phyloP scores from a whole-genome alignment of 1,140 invertebrate genomes.

The Venustaconcha ellipsiformis region DNA sequence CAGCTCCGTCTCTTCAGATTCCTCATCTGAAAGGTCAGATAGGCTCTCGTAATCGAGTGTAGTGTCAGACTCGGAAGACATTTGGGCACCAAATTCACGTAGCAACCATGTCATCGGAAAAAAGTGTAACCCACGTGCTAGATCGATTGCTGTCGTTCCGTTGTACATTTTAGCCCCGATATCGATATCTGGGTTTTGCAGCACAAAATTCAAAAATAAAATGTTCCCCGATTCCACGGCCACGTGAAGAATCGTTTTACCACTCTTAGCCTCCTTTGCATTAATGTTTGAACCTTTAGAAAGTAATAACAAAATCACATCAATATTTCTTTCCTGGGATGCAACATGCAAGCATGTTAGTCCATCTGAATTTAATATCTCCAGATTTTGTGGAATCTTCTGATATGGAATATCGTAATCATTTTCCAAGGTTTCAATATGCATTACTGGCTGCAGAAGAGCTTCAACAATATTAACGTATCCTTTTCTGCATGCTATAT shows the following conservation, averaged over 20 bases:
- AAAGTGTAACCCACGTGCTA: too few species aligned
- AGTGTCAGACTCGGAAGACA: too few species aligned
- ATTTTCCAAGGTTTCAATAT: slow-evolving; percentile 31
- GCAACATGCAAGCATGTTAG: slow-evolving; percentile 74
- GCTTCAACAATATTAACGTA: slow-evolving; percentile 75
- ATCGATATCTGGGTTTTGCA: slow-evolving; percentile 4
- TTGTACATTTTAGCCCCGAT: too few species aligned
- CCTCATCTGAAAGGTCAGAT: too few species aligned
- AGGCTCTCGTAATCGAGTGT: too few species aligned
- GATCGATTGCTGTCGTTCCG: too few species aligned
- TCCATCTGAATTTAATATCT: slow-evolving; percentile 83
- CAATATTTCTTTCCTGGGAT: slow-evolving; percentile 1
- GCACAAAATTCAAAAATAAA: slow-evolving; percentile 20
- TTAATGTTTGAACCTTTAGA: slow-evolving; percentile 75
- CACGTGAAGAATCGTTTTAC: slow-evolving; percentile 42
- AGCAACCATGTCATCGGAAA: too few species aligned
- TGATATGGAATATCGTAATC: slow-evolving; percentile 56
- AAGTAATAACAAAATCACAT: slow-evolving; percentile 23
- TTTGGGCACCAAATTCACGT: too few species aligned
- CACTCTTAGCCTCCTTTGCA: slow-evolving; percentile 64
- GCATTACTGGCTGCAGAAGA: slow-evolving; percentile 24
- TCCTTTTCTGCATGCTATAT: slow-evolving; percentile 82
- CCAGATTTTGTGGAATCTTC: slow-evolving; percentile 71
- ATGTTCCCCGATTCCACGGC: slow-evolving; percentile 32
- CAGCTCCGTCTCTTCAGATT: too few species aligned